Evolutionary conservation across 2,797 vertebrate genomes (phyloP).

Genomic region (Myoxocephalus aenaeus): DNA sequence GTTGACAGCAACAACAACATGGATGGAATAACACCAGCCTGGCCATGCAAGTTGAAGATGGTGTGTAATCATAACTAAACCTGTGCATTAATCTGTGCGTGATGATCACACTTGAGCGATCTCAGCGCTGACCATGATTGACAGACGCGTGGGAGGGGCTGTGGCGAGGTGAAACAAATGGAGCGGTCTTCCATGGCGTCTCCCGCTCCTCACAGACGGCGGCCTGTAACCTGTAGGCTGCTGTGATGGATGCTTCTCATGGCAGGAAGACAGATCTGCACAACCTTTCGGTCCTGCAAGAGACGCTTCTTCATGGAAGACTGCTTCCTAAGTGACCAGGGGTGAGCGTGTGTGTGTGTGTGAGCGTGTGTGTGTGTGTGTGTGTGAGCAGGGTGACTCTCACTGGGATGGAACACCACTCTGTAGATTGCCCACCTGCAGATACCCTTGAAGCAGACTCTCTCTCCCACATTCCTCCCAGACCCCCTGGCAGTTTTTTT

Average conservation of each 20-base stretch:
- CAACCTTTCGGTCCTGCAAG: conserved; percentile 50
- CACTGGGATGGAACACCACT: conserved; percentile 80
- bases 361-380: conserved; percentile 14
- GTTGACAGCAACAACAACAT: background rate
- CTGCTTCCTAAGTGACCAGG: conserved; percentile 54
- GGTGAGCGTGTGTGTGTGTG: conserved; percentile 12
- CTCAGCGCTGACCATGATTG: conserved; percentile 14
- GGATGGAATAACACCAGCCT: background rate
- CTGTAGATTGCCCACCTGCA: conserved; percentile 81
- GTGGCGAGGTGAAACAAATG: conserved; percentile 34
- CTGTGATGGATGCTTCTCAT: conserved; percentile 62
- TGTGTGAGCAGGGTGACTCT: conserved; percentile 18
- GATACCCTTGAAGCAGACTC: conserved; percentile 74
- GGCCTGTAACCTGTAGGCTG: conserved; percentile 46
- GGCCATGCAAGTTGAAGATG: background rate
- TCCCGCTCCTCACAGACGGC: conserved; percentile 24
- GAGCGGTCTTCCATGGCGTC: conserved; percentile 37
- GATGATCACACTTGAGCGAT: conserved; percentile 20
- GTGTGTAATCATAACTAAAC: background rate
- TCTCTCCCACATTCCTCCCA: conserved; percentile 39
- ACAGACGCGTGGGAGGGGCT: conserved; percentile 27
- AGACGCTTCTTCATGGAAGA: conserved; percentile 58
- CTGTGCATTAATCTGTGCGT: conserved; percentile 1
- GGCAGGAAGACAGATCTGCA: conserved; percentile 54
- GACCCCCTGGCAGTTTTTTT: conserved; percentile 67